Evolutionary conservation across 2,113 vertebrate species (phyloP), one percentile per base, ranked within the genome.

Genomic region (Macaca nemestrina): DNA sequence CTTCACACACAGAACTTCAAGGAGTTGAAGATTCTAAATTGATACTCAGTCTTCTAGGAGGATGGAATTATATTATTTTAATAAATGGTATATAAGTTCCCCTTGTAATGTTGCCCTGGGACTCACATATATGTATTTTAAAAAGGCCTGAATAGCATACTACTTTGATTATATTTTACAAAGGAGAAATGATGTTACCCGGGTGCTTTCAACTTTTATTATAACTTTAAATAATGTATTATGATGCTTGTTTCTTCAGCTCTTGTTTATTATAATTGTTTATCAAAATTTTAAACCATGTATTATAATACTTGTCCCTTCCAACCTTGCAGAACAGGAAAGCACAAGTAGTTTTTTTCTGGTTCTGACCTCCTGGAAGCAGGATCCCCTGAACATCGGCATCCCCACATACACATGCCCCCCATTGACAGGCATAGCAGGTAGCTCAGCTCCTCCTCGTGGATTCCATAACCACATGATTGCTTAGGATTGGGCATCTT

Each of bases 401-500:
- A 3, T 59, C 18, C 27, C 45, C 5, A 8, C 1, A 32, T 0
- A n/a, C 25, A 14, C 2, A 17, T 32, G 17, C 23, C 25, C 38
- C 55, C 38, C 22, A 0, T 2, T 6, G 7, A 6, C 43, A 76
- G n/a, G 12, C 5, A 43, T 5, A 4, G 1, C 10, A 64, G 38
- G 18, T 6, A 40, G 8, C n/a, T 30, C 40, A n/a, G 32, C 5
- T 1, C 5, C 17, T 50, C 10, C 18, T 38, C 57, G 57, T 80
- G 50, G 35, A 57, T n/a, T 72, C 50, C 22, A 50, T 43, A 50
- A 70, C 68, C 79, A 48, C 59, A 6, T 72, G 12, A 40, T 20
- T 76, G 22, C 7, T 79, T 82, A 30, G 78, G 23, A 55, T 4
- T 48, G 32, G 52, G 5, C 73, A 40, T 17, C 55, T 67, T 79